Evolutionary conservation across 2,888 invertebrate species (phyloP).

Genomic region (Malacosoma neustria): DNA sequence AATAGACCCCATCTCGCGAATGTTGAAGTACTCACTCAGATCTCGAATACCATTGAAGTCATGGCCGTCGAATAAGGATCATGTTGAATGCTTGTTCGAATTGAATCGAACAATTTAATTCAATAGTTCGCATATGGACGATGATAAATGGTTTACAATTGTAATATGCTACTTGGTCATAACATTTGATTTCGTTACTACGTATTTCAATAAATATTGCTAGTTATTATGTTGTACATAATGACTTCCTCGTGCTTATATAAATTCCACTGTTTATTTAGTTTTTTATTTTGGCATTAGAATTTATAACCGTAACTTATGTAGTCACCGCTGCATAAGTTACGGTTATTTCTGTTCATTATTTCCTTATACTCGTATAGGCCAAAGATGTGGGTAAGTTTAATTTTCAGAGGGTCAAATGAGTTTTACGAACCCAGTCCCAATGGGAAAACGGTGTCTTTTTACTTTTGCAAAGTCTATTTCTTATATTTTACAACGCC

Average conservation of each 20-base stretch:
- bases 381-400: too few relatives aligned
- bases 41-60: conserved; percentile 49
- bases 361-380: too few relatives aligned
- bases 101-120: conserved; percentile 9
- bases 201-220: background rate
- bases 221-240: background rate
- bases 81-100: conserved; percentile 27
- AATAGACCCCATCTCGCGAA: conserved; percentile 28
- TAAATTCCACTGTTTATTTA: background rate
- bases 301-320: too few relatives aligned
- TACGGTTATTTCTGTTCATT: too few relatives aligned
- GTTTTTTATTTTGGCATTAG: too few relatives aligned
- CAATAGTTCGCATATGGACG: background rate
- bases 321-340: too few relatives aligned
- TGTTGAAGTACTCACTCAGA: conserved; percentile 47
- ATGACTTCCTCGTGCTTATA: background rate
- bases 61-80: conserved; percentile 49
- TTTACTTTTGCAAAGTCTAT: too few relatives aligned
- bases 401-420: too few relatives aligned
- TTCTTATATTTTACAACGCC: too few relatives aligned
- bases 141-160: background rate
- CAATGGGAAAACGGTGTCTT: too few relatives aligned
- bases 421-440: too few relatives aligned
- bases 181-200: background rate
- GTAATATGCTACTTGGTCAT: background rate